Conservation (phyloP, 1,140 invertebrate genomes). For the Mya arenaria region DNA sequence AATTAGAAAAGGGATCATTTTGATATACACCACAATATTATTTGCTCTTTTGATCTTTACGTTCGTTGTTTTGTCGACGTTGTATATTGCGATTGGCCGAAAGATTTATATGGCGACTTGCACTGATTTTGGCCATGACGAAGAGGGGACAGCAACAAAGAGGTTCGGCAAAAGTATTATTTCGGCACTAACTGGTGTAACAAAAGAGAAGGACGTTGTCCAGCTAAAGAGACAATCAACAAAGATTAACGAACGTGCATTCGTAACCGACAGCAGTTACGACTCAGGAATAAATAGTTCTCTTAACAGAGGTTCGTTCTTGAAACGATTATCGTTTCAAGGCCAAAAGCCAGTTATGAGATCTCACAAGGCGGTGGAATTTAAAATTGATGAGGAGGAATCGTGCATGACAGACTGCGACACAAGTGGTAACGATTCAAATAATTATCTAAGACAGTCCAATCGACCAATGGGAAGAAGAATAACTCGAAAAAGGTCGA, state of each 20-base stretch:
- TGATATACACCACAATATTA: slow-evolving; percentile 35
- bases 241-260: too few relatives aligned
- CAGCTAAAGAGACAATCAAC: neutral
- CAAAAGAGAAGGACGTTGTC: neutral
- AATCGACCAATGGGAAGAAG: neutral
- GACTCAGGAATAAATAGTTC: neutral
- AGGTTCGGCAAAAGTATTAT: slow-evolving; percentile 34
- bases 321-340: neutral
- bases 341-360: neutral
- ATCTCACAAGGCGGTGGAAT: neutral
- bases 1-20: neutral
- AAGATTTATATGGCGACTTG: slow-evolving; percentile 47
- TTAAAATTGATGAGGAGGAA: neutral
- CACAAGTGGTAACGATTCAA: neutral
- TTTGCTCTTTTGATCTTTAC: slow-evolving; percentile 22
- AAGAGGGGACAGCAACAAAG: neutral
- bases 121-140: slow-evolving; percentile 10
- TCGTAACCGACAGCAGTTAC: neutral
- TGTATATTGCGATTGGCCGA: slow-evolving; percentile 53
- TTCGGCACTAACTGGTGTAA: slow-evolving; percentile 28
- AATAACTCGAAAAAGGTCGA: slow-evolving; percentile 25
- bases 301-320: neutral
- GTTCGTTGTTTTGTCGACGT: slow-evolving; percentile 10
- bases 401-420: neutral
- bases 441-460: neutral